Percentiles rank a stretch among this genome's conserved stretches.
Evolutionary conservation across 2,797 vertebrate genomes (phyloP).

Genomic region (Gouania willdenowi): DNA sequence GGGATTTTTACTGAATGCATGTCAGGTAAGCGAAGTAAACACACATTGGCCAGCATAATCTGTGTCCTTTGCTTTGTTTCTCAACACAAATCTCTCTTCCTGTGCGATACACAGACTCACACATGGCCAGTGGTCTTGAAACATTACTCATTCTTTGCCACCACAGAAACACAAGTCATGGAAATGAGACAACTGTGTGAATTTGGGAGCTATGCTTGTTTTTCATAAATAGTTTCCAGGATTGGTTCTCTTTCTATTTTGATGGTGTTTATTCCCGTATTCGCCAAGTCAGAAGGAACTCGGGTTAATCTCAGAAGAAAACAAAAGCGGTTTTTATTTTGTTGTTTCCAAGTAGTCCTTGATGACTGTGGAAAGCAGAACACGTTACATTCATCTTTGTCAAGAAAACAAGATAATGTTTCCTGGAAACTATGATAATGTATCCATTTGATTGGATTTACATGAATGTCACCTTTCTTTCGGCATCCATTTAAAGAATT

Average conservation of each 20-base stretch:
- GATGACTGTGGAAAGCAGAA: too few relatives aligned
- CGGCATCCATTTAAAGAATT: too few relatives aligned
- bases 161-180: slow-evolving; percentile 47
- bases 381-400: too few relatives aligned
- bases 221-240: slow-evolving; percentile 35
- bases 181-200: slow-evolving; percentile 26
- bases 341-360: too few relatives aligned
- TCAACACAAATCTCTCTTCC: neutral
- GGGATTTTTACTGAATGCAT: slow-evolving; percentile 9
- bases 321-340: too few relatives aligned
- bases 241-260: neutral
- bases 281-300: slow-evolving; percentile 7
- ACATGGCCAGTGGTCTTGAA: slow-evolving; percentile 27
- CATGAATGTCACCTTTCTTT: slow-evolving; percentile 6
- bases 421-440: slow-evolving; percentile 24
- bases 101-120: too few relatives aligned
- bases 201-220: slow-evolving; percentile 38
- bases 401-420: slow-evolving; percentile 40
- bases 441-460: slow-evolving; percentile 17
- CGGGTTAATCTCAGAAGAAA: slow-evolving; percentile 20
- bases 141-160: slow-evolving; percentile 46
- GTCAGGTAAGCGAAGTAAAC: neutral
- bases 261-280: too few relatives aligned
- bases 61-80: neutral
- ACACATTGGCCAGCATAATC: neutral